Evolutionary conservation across 2,888 invertebrate species (phyloP), one percentile per base, ranked within the genome.

Genomic region (Ernsta delagoae): DNA sequence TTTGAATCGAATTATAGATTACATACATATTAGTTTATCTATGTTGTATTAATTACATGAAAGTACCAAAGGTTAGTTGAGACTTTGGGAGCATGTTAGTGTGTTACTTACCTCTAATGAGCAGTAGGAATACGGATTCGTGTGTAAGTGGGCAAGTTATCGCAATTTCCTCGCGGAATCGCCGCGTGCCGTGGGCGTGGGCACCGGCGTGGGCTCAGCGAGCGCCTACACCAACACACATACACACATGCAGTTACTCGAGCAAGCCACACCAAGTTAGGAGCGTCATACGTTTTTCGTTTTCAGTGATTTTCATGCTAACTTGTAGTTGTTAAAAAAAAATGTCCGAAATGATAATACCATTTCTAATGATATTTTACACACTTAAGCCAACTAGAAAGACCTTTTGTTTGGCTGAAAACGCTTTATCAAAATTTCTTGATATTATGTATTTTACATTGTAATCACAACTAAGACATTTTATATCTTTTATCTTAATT

Each of bases 81-180:
- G n/a, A n/a, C n/a, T n/a, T n/a, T n/a, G n/a, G n/a, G 11, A 2
- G 36, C 45, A 7, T 45, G 12, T 45, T 56, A 34, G 53, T 24
- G 53, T 54, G 62, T 63, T n/a, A 56, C 79, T 79, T 78, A 78
- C 81, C 83, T 81, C 75, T 78, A 80, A 83, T 79, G 77, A 31
- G 76, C 76, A 76, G 78, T 16, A 16, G 16, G 16, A 16, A 16
- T 73, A 43, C 77, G 82, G 50, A 81, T 72, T 71, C 63, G 73
- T 67, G 70, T 71, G 75, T 57, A 39, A 61, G 61, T 67, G 56
- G 45, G 48, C 71, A 77, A 86, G 86, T 91, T 92, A 92, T 91
- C 92, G 91, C 65, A 81, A 76, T 78, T 88, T 90, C 81, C 87
- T 83, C 67, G 83, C 87, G 2, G 89, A 86, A 73, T 91, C 91